Percentiles rank a stretch among this genome's conserved stretches.
Conservation (phyloP, 2,113 vertebrate genomes). For the Bungarus multicinctus region DNA sequence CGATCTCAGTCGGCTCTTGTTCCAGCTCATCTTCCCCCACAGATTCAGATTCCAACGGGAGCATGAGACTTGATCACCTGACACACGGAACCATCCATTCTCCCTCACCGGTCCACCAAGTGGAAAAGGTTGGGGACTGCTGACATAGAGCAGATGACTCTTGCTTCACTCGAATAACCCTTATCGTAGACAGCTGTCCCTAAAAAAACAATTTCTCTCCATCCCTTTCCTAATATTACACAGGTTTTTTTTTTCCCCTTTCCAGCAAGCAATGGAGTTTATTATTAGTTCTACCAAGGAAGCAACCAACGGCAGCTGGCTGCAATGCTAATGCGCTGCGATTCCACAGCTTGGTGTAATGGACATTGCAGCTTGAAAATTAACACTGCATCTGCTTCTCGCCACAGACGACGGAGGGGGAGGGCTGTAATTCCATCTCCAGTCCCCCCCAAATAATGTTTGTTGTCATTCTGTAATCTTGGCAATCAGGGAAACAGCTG, state of each 20-base stretch:
- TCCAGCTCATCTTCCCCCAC: too few relatives aligned
- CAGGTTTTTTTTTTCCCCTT: neutral
- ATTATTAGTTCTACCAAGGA: conserved; percentile 10
- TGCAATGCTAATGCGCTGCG: conserved; percentile 15
- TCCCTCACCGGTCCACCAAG: neutral
- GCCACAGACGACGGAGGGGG: conserved; percentile 58
- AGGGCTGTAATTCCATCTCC: conserved; percentile 67
- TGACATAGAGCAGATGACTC: conserved; percentile 27
- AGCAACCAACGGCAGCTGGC: conserved; percentile 37
- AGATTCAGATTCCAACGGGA: too few relatives aligned
- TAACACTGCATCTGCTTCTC: conserved; percentile 65
- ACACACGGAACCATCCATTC: neutral
- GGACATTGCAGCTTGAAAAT: conserved; percentile 59
- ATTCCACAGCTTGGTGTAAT: conserved; percentile 36
- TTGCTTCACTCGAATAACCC: neutral
- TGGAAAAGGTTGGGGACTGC: neutral
- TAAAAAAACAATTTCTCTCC: neutral
- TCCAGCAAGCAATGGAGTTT: neutral
- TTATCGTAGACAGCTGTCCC: rapidly evolving
- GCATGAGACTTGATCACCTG: too few relatives aligned
- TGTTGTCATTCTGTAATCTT: conserved; percentile 71
- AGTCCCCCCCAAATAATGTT: conserved; percentile 67
- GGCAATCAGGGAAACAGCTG: conserved; percentile 74
- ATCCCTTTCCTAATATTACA: neutral
- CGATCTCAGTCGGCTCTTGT: too few relatives aligned